phyloP scores from a whole-genome alignment of 1,140 invertebrate genomes.

The Rhyzopertha dominica region DNA sequence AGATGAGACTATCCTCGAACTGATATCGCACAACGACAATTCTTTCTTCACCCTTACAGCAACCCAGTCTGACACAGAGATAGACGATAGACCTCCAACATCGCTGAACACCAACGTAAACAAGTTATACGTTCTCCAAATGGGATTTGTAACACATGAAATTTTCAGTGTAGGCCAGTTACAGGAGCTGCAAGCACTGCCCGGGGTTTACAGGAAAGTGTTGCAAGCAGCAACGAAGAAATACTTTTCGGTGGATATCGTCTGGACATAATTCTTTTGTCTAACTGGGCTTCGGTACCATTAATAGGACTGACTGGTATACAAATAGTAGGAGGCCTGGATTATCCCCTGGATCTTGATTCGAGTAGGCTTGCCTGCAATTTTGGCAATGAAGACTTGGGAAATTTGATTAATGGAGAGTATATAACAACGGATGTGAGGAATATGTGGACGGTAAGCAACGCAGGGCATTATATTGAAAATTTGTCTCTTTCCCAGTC shows the following conservation, averaged over 20 bases:
- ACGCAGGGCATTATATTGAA: too few species aligned
- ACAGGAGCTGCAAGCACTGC: conserved; percentile 1
- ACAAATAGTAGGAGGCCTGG: conserved; percentile 47
- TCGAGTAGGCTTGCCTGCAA: not conserved
- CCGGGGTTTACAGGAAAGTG: not conserved
- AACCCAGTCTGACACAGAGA: conserved; percentile 35
- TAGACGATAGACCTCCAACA: conserved; percentile 55
- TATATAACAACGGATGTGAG: conserved; percentile 55
- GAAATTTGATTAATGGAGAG: conserved; percentile 51
- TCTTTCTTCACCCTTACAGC: conserved; percentile 55
- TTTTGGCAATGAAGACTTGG: conserved; percentile 20
- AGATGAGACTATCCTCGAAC: conserved; percentile 66
- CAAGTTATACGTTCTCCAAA: too few species aligned
- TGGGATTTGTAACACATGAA: too few species aligned
- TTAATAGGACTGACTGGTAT: conserved; percentile 56
- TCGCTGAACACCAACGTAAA: conserved; percentile 40
- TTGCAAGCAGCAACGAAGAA: conserved; percentile 21
- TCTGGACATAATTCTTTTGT: conserved; percentile 51
- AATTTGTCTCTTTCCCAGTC: too few species aligned
- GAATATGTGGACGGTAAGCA: conserved; percentile 69
- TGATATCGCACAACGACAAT: conserved; percentile 65
- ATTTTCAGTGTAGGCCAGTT: too few species aligned
- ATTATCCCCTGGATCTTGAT: conserved; percentile 16
- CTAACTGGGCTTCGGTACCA: conserved; percentile 55
- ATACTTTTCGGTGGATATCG: conserved; percentile 32